phyloP scores from a whole-genome alignment of 2,113 vertebrate species.

The Onychostoma macrolepis region DNA sequence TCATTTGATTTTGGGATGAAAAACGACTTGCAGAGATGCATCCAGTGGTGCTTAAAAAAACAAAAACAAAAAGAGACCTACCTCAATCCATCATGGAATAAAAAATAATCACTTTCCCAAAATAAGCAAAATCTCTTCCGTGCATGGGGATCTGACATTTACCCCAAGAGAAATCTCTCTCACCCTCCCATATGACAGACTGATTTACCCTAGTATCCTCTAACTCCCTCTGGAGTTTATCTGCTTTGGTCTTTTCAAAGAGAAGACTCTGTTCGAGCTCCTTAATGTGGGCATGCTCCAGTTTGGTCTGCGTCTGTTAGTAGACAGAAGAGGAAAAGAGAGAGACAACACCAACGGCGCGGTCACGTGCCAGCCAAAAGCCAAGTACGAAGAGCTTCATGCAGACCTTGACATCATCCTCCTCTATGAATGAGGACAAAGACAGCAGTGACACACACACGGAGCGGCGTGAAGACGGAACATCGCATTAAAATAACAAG shows the following conservation, averaged over 20 bases:
- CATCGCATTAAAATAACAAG: not conserved
- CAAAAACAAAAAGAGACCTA: slow-evolving; percentile 51
- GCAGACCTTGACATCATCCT: slow-evolving; percentile 80
- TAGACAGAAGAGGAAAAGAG: slow-evolving; percentile 68
- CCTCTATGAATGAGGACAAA: slow-evolving; percentile 73
- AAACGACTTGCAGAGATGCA: not conserved
- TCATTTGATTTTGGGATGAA: not conserved
- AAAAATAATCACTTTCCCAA: not conserved
- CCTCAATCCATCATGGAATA: slow-evolving; percentile 49
- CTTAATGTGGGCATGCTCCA: slow-evolving; percentile 95
- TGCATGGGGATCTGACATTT: slow-evolving; percentile 15
- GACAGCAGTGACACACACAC: slow-evolving; percentile 58
- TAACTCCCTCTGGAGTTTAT: slow-evolving; percentile 94
- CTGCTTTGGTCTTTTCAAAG: slow-evolving; percentile 96
- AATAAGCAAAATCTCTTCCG: slow-evolving; percentile 14
- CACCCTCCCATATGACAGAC: slow-evolving; percentile 58
- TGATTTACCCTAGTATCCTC: slow-evolving; percentile 95
- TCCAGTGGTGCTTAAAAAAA: slow-evolving; percentile 9
- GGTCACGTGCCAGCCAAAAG: slow-evolving; percentile 86
- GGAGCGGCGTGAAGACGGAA: not conserved
- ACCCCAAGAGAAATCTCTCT: slow-evolving; percentile 25
- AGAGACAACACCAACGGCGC: slow-evolving; percentile 81
- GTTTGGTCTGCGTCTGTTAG: slow-evolving; percentile 95
- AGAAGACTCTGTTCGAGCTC: slow-evolving; percentile 94
- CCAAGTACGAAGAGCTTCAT: slow-evolving; percentile 74